Conservation (phyloP, 2,888 invertebrate species). For the Trachelus iudaicus region DNA sequence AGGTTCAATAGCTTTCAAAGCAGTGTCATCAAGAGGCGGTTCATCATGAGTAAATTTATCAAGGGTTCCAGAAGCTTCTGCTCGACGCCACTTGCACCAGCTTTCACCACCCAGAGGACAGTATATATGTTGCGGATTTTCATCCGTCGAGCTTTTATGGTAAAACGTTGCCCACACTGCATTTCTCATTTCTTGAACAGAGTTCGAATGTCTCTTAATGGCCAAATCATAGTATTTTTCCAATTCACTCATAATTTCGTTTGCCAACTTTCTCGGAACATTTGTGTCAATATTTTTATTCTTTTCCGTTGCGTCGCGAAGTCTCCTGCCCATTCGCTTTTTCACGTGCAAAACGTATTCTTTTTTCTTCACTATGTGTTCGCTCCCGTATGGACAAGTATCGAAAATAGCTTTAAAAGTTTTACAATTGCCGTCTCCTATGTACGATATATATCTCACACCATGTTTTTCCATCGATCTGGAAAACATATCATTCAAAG, state of each 20-base stretch:
- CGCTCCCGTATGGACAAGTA: slow-evolving; percentile 16
- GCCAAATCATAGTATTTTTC: slow-evolving; percentile 6
- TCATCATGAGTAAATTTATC: slow-evolving; percentile 1
- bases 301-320: slow-evolving; percentile 12
- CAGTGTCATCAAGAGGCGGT: background rate
- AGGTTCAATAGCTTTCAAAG: background rate
- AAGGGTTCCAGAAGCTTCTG: background rate
- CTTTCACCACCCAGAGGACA: slow-evolving; percentile 19
- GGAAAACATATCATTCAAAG: slow-evolving; percentile 12
- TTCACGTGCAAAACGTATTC: slow-evolving; percentile 18
- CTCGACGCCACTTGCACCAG: slow-evolving; percentile 23
- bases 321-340: slow-evolving; percentile 19
- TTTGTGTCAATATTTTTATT: slow-evolving; percentile 14
- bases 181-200: slow-evolving; percentile 20
- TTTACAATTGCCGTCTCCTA: slow-evolving; percentile 20
- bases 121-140: slow-evolving; percentile 21
- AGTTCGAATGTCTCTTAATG: slow-evolving; percentile 16
- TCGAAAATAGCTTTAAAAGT: slow-evolving; percentile 21
- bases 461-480: slow-evolving; percentile 8
- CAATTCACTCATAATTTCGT: slow-evolving; percentile 13
- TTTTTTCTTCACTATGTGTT: slow-evolving; percentile 10
- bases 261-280: slow-evolving; percentile 16
- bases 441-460: slow-evolving; percentile 13
- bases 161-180: slow-evolving; percentile 24
- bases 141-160: slow-evolving; percentile 17